phyloP scores from a whole-genome alignment of 2,888 invertebrate species.

The Stenotaenia linearis region DNA sequence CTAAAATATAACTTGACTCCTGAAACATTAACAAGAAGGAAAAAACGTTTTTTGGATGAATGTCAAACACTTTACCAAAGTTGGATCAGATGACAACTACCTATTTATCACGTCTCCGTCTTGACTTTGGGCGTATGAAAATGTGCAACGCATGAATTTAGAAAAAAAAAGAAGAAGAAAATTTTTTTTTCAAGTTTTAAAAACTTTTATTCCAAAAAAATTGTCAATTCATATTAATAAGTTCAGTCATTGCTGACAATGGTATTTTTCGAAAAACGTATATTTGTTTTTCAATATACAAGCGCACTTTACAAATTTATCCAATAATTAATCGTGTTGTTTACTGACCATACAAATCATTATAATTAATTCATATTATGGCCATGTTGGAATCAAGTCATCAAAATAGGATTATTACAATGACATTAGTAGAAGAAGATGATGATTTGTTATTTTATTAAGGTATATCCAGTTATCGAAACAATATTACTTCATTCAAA shows the following conservation, averaged over 20 bases:
- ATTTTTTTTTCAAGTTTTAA: not conserved
- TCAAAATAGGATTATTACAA: not conserved
- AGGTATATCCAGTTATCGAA: not conserved
- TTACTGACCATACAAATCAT: not conserved
- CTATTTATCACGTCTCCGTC: not conserved
- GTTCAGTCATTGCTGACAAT: not conserved
- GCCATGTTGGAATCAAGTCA: not conserved
- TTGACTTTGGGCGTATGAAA: not conserved
- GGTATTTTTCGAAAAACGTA: not conserved
- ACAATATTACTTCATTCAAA: not conserved
- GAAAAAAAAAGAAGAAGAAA: not conserved
- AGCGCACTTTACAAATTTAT: not conserved
- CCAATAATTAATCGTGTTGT: not conserved
- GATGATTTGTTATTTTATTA: too few species aligned
- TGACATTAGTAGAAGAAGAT: not conserved
- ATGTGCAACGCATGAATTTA: not conserved
- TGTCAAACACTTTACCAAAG: not conserved
- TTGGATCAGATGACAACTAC: not conserved
- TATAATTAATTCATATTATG: not conserved
- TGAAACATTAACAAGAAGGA: not conserved
- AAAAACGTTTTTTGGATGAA: not conserved
- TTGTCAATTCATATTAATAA: not conserved
- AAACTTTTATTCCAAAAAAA: not conserved
- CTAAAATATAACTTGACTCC: constrained; percentile 3
- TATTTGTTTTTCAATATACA: not conserved